These are phyloP conservation scores for Planococcus citri DNA, from an alignment of 1,140 invertebrate species.

Conservation along the genomic window DNA sequence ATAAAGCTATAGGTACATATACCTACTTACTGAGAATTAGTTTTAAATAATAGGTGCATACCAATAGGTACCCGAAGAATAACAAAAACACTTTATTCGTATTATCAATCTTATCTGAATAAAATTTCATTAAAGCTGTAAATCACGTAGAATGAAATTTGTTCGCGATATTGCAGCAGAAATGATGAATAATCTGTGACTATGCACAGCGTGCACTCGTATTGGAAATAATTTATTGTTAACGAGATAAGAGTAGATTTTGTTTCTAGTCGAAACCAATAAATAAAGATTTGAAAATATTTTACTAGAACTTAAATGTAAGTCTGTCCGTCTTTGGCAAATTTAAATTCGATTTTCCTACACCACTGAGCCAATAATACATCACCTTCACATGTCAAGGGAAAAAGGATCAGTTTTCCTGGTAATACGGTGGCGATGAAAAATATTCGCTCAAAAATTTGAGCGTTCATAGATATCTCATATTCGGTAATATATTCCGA, in stretches of 20 bases:
- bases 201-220: background rate
- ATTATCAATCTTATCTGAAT: too few relatives aligned
- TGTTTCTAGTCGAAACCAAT: background rate
- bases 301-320: background rate
- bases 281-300: background rate
- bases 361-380: background rate
- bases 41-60: too few relatives aligned
- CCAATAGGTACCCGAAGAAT: too few relatives aligned
- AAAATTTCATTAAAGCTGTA: too few relatives aligned
- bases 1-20: too few relatives aligned
- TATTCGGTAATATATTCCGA: conserved; percentile 7
- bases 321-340: background rate
- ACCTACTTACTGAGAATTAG: too few relatives aligned
- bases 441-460: conserved; percentile 2
- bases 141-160: too few relatives aligned
- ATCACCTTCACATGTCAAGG: background rate
- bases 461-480: background rate
- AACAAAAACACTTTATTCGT: too few relatives aligned
- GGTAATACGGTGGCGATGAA: background rate
- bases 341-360: conserved; percentile 2
- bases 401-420: conserved; percentile 6
- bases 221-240: background rate
- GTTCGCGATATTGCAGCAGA: too few relatives aligned
- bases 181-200: too few relatives aligned
- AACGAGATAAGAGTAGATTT: background rate